These are phyloP conservation scores for Calephelis nemesis DNA, from an alignment of 1,140 invertebrate genomes.

Conservation along the genomic window DNA sequence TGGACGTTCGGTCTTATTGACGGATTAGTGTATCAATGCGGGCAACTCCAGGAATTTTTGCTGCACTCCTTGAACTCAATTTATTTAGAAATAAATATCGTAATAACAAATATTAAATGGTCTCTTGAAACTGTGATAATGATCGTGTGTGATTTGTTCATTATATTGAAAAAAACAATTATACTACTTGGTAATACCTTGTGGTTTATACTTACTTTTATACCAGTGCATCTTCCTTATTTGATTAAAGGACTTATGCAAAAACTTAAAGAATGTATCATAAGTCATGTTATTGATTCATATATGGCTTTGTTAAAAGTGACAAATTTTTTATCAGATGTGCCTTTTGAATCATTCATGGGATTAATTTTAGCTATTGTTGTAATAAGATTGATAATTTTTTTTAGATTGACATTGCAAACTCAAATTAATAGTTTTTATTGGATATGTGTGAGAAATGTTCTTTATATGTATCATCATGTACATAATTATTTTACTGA, in stretches of 20 bases:
- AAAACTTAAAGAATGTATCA: slow-evolving; percentile 40
- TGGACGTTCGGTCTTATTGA: slow-evolving; percentile 40
- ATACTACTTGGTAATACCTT: slow-evolving; percentile 59
- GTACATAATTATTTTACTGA: slow-evolving; percentile 66
- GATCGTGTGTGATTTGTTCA: slow-evolving; percentile 46
- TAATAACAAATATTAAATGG: slow-evolving; percentile 41
- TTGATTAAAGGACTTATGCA: slow-evolving; percentile 45
- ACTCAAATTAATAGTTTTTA: slow-evolving; percentile 44
- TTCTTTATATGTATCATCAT: slow-evolving; percentile 56
- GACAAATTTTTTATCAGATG: slow-evolving; percentile 70
- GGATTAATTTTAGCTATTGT: slow-evolving; percentile 59
- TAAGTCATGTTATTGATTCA: slow-evolving; percentile 41
- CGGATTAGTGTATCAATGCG: slow-evolving; percentile 37
- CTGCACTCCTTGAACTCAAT: slow-evolving; percentile 34
- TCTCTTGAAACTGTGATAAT: slow-evolving; percentile 36
- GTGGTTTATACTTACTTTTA: slow-evolving; percentile 66
- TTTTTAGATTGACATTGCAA: slow-evolving; percentile 53
- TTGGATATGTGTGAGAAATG: slow-evolving; percentile 57
- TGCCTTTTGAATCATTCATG: slow-evolving; percentile 69
- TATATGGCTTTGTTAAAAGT: slow-evolving; percentile 59
- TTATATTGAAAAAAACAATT: slow-evolving; percentile 48
- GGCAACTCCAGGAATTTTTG: slow-evolving; percentile 38
- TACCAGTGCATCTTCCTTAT: slow-evolving; percentile 61
- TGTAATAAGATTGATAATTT: slow-evolving; percentile 51
- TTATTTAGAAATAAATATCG: slow-evolving; percentile 31